Conservation (phyloP, 2,797 vertebrate species). For the Bufotes viridis region DNA sequence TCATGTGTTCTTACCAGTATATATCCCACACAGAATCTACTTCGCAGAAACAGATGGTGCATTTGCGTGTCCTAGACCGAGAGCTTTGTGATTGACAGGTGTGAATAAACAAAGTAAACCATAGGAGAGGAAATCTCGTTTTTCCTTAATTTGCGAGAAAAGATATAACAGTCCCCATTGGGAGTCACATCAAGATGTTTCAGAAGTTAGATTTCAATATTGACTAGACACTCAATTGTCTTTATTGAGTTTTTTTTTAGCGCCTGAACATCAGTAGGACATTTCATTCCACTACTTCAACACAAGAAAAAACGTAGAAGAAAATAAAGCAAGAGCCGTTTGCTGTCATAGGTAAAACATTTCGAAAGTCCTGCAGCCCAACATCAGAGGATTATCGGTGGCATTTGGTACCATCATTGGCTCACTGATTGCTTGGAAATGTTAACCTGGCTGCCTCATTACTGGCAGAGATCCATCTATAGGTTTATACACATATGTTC, state of each 20-base stretch:
- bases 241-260: slow-evolving; percentile 4
- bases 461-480: background rate
- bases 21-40: background rate
- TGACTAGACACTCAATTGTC: slow-evolving; percentile 28
- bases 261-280: background rate
- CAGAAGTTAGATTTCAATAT: slow-evolving; percentile 40
- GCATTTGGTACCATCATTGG: background rate
- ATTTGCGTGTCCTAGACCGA: slow-evolving; percentile 28
- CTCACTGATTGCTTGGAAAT: background rate
- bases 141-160: slow-evolving; percentile 13
- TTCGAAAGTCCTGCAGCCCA: background rate
- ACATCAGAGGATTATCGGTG: slow-evolving; percentile 1
- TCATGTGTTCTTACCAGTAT: background rate
- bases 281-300: slow-evolving; percentile 4
- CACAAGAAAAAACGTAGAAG: background rate
- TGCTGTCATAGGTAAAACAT: background rate
- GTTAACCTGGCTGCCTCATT: background rate
- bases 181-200: slow-evolving; percentile 40
- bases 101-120: slow-evolving; percentile 33
- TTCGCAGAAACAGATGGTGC: slow-evolving; percentile 33
- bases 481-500: background rate
- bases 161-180: slow-evolving; percentile 5
- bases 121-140: slow-evolving; percentile 25
- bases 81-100: slow-evolving; percentile 34
- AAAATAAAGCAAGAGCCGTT: background rate